These are phyloP conservation scores for Acanthurus tractus DNA, from an alignment of 2,797 vertebrate species.

Conservation along the genomic window DNA sequence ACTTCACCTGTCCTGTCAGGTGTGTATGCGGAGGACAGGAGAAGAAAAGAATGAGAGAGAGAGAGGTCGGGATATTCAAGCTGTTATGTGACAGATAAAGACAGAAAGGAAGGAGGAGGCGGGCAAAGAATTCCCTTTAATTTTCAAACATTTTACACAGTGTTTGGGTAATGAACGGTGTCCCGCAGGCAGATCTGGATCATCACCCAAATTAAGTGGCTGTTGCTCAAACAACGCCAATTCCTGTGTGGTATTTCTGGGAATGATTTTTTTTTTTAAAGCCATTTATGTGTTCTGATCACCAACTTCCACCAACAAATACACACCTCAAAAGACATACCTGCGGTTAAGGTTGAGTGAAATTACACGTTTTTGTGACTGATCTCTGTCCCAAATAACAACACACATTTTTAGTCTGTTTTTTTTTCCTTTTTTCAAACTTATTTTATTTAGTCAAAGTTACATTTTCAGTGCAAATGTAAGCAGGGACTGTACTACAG, in stretches of 20 bases:
- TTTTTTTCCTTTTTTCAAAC: not conserved
- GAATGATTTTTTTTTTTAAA: not conserved
- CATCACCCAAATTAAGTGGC: slow-evolving; percentile 20
- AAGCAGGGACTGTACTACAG: not conserved
- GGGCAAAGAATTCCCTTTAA: slow-evolving; percentile 5
- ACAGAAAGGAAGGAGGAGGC: slow-evolving; percentile 19
- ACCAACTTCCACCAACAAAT: slow-evolving; percentile 14
- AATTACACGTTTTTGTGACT: not conserved
- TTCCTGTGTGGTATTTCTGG: slow-evolving; percentile 27
- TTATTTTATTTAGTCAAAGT: not conserved
- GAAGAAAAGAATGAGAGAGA: not conserved
- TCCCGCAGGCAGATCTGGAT: slow-evolving; percentile 33
- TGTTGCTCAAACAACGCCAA: slow-evolving; percentile 4
- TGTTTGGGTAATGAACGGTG: slow-evolving; percentile 23
- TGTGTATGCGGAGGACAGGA: slow-evolving; percentile 39
- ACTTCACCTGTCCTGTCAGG: slow-evolving; percentile 66
- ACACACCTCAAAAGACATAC: slow-evolving; percentile 24
- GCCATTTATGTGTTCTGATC: slow-evolving; percentile 22
- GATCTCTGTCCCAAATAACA: not conserved
- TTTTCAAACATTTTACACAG: slow-evolving; percentile 29
- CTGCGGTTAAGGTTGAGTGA: slow-evolving; percentile 15
- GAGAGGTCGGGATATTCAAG: not conserved
- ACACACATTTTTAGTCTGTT: not conserved
- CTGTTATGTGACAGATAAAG: slow-evolving; percentile 14
- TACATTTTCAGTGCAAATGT: not conserved